phyloP scores from a whole-genome alignment of 2,888 invertebrate species.

The Noctuana brunneofusca region DNA sequence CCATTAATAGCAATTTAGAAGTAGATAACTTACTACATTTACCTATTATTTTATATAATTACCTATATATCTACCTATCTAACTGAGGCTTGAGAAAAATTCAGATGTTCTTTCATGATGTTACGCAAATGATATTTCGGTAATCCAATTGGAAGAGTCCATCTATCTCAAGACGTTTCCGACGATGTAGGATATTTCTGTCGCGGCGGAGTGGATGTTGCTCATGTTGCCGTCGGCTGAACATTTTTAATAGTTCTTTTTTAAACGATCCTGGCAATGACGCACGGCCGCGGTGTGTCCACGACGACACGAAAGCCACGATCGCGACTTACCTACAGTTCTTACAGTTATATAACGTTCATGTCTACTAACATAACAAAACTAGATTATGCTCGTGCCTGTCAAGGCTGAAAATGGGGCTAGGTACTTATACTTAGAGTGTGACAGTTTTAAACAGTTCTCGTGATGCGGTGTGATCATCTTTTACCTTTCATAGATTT shows the following conservation, averaged over 20 bases:
- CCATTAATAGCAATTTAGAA: conserved; percentile 33
- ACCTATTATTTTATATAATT: neutral
- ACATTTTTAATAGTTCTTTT: conserved; percentile 60
- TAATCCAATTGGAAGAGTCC: conserved; percentile 20
- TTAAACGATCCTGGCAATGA: conserved; percentile 63
- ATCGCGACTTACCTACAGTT: conserved; percentile 52
- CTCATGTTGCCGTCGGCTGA: conserved; percentile 53
- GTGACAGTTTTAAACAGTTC: conserved; percentile 63
- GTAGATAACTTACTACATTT: conserved; percentile 28
- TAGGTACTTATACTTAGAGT: conserved; percentile 68
- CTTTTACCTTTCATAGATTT: conserved; percentile 50
- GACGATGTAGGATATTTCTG: conserved; percentile 64
- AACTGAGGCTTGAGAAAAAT: neutral
- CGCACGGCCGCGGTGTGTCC: conserved; percentile 70
- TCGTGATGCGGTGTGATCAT: conserved; percentile 53
- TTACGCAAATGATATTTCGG: conserved; percentile 30
- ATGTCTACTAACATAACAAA: conserved; percentile 81
- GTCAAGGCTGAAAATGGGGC: conserved; percentile 71
- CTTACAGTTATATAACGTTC: conserved; percentile 53
- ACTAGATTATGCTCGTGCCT: conserved; percentile 68
- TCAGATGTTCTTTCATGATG: conserved; percentile 7
- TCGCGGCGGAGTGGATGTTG: conserved; percentile 57
- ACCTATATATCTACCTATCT: neutral
- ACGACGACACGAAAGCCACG: conserved; percentile 60
- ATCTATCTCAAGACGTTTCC: conserved; percentile 44